A percentile compares a stretch with the other conserved stretches of the same genome.
phyloP scores from a whole-genome alignment of 2,888 invertebrate genomes.

The Heliconius erato region DNA sequence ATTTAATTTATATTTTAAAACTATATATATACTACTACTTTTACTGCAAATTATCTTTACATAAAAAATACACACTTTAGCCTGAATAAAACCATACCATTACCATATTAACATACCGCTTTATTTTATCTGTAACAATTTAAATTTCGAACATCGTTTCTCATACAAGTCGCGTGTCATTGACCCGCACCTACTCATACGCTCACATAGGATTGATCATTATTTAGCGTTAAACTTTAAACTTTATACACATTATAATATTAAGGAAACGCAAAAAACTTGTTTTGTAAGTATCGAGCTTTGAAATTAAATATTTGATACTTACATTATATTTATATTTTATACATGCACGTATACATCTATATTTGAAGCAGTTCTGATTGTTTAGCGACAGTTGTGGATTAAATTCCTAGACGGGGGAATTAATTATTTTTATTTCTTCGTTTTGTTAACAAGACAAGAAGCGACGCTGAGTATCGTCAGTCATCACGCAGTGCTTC shows the following conservation, averaged over 20 bases:
- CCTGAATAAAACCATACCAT: constrained; percentile 11
- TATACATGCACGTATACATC: neutral
- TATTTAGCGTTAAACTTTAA: constrained; percentile 31
- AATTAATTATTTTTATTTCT: neutral
- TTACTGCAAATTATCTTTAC: neutral
- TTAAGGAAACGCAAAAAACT: neutral
- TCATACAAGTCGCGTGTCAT: constrained; percentile 42
- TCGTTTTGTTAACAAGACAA: neutral
- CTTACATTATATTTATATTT: neutral
- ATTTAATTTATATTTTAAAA: neutral
- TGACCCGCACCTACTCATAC: constrained; percentile 47
- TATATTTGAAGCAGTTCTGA: neutral
- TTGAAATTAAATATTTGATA: neutral
- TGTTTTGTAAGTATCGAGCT: neutral
- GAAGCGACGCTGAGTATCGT: neutral
- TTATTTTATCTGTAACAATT: constrained; percentile 39
- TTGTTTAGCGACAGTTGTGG: neutral
- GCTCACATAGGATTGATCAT: constrained; percentile 42
- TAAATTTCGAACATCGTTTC: constrained; percentile 41
- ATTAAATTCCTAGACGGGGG: neutral
- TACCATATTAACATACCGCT: neutral
- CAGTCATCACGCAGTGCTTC: too few relatives aligned
- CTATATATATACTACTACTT: neutral
- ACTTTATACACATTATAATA: neutral
- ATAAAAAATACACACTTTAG: neutral